Evolutionary conservation across 30 jellyfish, hydroid and myxozoan species (phyloP).

Genomic region (Aurelia sp.): DNA sequence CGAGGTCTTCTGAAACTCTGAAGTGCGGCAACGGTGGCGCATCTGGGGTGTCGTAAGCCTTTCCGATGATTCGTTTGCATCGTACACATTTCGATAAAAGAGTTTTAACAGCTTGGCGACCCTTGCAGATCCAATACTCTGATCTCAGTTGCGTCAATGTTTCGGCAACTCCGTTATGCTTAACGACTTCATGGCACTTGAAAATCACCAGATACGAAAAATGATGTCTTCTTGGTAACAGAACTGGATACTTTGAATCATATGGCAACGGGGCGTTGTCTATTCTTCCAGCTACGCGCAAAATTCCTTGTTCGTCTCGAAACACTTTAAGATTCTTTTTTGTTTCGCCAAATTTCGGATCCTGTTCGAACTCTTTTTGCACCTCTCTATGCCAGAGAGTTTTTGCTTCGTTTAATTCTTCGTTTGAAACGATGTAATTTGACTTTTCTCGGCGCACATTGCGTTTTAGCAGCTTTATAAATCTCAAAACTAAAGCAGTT

Average conservation of each 20-base stretch:
- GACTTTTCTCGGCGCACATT: background rate
- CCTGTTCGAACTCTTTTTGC: constrained; percentile 5
- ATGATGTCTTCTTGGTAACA: constrained; percentile 30
- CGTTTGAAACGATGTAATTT: background rate
- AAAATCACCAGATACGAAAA: background rate
- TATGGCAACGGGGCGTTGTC: constrained; percentile 13
- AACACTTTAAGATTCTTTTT: background rate
- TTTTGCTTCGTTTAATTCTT: background rate
- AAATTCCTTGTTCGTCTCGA: constrained; percentile 13
- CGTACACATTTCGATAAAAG: background rate
- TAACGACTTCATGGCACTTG: background rate
- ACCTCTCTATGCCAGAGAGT: background rate
- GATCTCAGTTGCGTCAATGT: constrained; percentile 10
- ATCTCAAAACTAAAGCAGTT: constrained; percentile 7
- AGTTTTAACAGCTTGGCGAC: too few relatives aligned
- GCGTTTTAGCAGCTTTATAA: background rate
- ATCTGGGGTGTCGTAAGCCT: background rate
- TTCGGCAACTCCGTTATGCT: constrained; percentile 19
- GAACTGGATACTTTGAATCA: constrained; percentile 8
- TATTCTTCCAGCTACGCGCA: constrained; percentile 20
- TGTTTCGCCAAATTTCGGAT: background rate
- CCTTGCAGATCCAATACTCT: background rate
- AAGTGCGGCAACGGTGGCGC: constrained; percentile 22
- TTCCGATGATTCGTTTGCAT: constrained; percentile 16
- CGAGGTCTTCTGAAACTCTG: constrained; percentile 12